Percentiles rank a stretch among this genome's conserved stretches.
Evolutionary conservation across 2,113 vertebrate genomes (phyloP).

Genomic region (Rana temporaria): DNA sequence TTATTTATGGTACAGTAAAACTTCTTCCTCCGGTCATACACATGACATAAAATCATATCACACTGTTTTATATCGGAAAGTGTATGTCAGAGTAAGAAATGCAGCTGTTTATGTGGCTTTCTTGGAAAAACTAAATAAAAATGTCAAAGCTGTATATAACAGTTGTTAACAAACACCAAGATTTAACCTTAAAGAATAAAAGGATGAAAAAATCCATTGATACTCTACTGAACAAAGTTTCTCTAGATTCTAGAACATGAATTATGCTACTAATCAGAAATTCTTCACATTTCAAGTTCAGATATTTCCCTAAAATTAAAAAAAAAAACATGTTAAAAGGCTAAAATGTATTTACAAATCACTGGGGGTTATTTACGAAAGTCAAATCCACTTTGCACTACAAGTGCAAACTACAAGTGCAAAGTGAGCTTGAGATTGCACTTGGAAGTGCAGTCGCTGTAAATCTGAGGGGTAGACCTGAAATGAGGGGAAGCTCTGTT

Average conservation of each 20-base stretch:
- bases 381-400: too few species aligned
- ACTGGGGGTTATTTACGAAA: too few species aligned
- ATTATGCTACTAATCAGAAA: neutral
- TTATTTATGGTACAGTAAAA: slow-evolving; percentile 32
- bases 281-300: neutral
- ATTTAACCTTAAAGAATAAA: neutral
- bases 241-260: neutral
- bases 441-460: too few species aligned
- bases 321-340: too few species aligned
- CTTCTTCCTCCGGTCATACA: neutral
- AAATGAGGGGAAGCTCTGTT: too few species aligned
- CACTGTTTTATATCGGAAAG: neutral
- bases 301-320: too few species aligned
- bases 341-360: too few species aligned
- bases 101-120: slow-evolving; percentile 30
- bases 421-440: too few species aligned
- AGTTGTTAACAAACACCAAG: slow-evolving; percentile 34
- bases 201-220: neutral
- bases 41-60: slow-evolving; percentile 25
- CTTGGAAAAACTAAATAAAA: slow-evolving; percentile 38
- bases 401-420: too few species aligned
- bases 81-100: slow-evolving; percentile 23
- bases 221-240: neutral
- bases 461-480: too few species aligned
- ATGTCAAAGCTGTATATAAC: slow-evolving; percentile 44